Evolutionary conservation across 1,140 invertebrate species (phyloP).

Genomic region (Spodoptera litura): DNA sequence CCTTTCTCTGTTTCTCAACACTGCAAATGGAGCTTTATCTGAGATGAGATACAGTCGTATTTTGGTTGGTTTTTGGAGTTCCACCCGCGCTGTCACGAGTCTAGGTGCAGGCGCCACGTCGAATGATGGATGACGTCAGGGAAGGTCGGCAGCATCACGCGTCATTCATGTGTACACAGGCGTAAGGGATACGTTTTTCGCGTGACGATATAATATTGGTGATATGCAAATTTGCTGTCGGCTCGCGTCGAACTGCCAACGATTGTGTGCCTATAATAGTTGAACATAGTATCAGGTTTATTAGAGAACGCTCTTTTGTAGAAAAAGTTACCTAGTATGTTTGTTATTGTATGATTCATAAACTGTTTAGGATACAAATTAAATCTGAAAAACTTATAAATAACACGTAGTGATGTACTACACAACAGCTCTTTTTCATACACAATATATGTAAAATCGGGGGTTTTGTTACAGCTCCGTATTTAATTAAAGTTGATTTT

Average conservation of each 20-base stretch:
- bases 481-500: too few species aligned
- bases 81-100: slow-evolving; percentile 82
- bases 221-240: slow-evolving; percentile 84
- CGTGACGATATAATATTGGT: slow-evolving; percentile 85
- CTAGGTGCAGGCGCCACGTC: slow-evolving; percentile 84
- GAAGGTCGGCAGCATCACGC: slow-evolving; percentile 85
- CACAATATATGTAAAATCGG: too few species aligned
- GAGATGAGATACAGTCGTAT: slow-evolving; percentile 52
- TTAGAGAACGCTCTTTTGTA: slow-evolving; percentile 4
- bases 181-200: slow-evolving; percentile 86
- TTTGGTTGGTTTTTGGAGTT: slow-evolving; percentile 50
- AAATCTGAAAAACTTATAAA: too few species aligned
- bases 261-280: slow-evolving; percentile 42
- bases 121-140: slow-evolving; percentile 86
- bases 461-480: too few species aligned
- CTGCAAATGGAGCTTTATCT: slow-evolving; percentile 53
- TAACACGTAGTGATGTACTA: too few species aligned
- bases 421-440: too few species aligned
- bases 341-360: too few species aligned
- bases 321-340: too few species aligned
- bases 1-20: slow-evolving; percentile 59
- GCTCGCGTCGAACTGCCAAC: slow-evolving; percentile 64
- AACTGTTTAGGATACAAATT: too few species aligned
- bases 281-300: slow-evolving; percentile 39
- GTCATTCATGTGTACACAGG: slow-evolving; percentile 85